Percentiles rank a stretch among this genome's conserved stretches.
Conservation (phyloP, 2,113 vertebrate genomes). For the Engraulis encrasicolus region DNA sequence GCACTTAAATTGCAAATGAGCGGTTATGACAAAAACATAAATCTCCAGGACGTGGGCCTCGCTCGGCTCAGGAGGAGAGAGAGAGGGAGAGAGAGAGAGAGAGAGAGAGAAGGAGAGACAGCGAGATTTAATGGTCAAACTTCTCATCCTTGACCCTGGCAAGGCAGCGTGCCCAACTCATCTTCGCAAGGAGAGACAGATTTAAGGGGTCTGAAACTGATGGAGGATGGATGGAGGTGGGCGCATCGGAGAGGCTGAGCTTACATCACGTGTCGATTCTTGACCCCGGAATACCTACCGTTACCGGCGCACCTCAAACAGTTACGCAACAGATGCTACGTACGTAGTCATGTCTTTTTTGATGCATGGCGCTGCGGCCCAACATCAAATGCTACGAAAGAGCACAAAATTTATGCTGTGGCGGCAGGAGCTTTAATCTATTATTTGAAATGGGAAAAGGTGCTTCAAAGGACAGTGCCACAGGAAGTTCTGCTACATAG, state of each 20-base stretch:
- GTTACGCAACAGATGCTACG: neutral
- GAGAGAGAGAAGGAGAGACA: too few relatives aligned
- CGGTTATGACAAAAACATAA: conserved; percentile 16
- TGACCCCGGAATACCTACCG: neutral
- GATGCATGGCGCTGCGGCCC: neutral
- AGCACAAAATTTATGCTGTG: neutral
- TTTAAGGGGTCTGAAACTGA: conserved; percentile 8
- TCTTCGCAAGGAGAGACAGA: neutral
- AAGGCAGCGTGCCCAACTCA: conserved; percentile 14
- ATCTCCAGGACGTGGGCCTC: neutral
- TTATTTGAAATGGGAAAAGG: conserved; percentile 7
- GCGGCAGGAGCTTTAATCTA: neutral
- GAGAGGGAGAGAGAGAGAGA: too few relatives aligned
- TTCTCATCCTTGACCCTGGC: conserved; percentile 12
- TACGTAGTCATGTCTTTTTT: too few relatives aligned
- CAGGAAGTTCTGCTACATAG: neutral
- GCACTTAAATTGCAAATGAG: conserved; percentile 16
- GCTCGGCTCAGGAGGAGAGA: too few relatives aligned
- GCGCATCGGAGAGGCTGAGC: neutral
- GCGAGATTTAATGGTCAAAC: conserved; percentile 12
- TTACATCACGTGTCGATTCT: neutral
- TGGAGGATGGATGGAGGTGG: neutral
- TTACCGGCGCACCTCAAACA: neutral
- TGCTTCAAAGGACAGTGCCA: conserved; percentile 5
- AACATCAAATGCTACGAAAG: neutral